Evolutionary conservation across 2,888 invertebrate genomes (phyloP).

Genomic region (Cephus runcator): DNA sequence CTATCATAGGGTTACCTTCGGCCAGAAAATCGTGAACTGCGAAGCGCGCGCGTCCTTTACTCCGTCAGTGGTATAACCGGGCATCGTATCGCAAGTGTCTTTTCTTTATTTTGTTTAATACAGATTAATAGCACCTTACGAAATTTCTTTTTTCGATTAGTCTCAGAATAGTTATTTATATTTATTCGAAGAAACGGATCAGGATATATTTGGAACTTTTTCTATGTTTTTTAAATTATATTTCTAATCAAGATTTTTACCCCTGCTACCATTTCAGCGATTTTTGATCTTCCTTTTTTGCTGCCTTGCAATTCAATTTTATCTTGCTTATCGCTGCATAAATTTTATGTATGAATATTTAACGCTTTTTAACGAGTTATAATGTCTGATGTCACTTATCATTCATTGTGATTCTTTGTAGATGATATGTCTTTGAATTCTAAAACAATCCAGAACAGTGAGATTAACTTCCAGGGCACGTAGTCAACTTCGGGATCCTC

Average conservation of each 20-base stretch:
- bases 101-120: slow-evolving; percentile 4
- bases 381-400: neutral
- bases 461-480: neutral
- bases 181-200: neutral
- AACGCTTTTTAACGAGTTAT: neutral
- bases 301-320: neutral
- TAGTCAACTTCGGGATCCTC: neutral
- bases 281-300: neutral
- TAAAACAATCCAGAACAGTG: neutral
- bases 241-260: neutral
- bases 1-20: slow-evolving; percentile 3
- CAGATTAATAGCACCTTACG: neutral
- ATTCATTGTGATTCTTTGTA: neutral
- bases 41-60: slow-evolving; percentile 20
- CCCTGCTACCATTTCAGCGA: neutral
- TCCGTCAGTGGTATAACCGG: slow-evolving; percentile 55
- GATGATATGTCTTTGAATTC: neutral
- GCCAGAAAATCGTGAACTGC: slow-evolving; percentile 6
- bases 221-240: neutral
- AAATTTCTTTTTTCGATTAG: neutral
- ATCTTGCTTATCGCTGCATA: neutral
- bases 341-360: neutral
- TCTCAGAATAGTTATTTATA: neutral
- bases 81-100: slow-evolving; percentile 51
- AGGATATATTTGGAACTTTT: neutral